Evolutionary conservation across 2,113 vertebrate genomes (phyloP), one percentile per base, ranked within the genome.

Genomic region (Mirza zaza): DNA sequence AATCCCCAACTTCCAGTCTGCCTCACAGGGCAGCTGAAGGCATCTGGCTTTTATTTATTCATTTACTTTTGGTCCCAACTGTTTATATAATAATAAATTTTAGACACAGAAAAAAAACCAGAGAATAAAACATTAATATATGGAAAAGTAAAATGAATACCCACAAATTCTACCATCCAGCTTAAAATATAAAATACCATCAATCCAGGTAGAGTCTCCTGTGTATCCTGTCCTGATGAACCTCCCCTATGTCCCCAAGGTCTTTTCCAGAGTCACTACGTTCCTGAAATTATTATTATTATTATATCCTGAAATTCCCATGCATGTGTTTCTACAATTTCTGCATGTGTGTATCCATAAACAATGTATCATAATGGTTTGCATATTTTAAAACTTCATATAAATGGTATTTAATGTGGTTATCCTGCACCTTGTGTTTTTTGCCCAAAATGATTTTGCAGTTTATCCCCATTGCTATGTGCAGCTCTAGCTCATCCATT

Each of bases 181-280:
- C 67, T 90, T 90, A 92, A 90, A 94, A 88, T 65, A 87, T 17
- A 61, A 85, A 92, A 57, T n/a, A 61, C 25, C 29, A 48, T 8
- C 68, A 75, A 17, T 50, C 25, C 4, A 67, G 36, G 48, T 71
- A 57, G 57, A 55, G 36, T 8, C 34, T 90, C 61, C 48, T 4
- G 2, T 12, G 10, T 55, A 70, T 7, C 15, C 48, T 1, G 3
- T 48, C 59, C 29, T 61, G n/a, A 50, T 63, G 42, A 9, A 55
- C 79, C 20, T 27, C 48, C 39, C 6, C 5, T 6, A 42, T 0
- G 2, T 14, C 50, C 67, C 39, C 18, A 20, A 9, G 63, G 59
- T 50, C 76, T 67, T 29, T 82, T 52, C 68, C 9, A 95, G 25
- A 61, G 83, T 63, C 7, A 42, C 9, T 21, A 25, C 32, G 57